Conservation (phyloP, 2,888 invertebrate genomes). For the Xanthorhoe spadicearia region DNA sequence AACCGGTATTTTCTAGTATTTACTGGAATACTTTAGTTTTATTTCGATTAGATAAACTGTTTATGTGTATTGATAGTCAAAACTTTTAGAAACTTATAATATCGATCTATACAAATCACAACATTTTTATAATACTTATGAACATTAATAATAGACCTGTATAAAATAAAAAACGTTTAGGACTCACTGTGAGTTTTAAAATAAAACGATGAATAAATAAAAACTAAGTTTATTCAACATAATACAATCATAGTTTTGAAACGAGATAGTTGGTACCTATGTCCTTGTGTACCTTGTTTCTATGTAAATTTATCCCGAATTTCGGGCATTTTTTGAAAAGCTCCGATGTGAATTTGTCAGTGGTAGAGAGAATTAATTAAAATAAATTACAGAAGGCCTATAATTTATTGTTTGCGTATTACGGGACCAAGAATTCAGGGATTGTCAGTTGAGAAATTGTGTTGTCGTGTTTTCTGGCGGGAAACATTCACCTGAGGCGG, state of each 20-base stretch:
- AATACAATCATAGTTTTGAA: too few species aligned
- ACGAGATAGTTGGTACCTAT: too few species aligned
- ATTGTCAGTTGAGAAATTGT: constrained; percentile 31
- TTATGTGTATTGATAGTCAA: too few species aligned
- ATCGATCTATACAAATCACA: too few species aligned
- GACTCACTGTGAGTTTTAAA: too few species aligned
- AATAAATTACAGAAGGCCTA: constrained; percentile 37
- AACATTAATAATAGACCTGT: too few species aligned
- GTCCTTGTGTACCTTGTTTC: constrained; percentile 11
- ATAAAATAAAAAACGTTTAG: too few species aligned
- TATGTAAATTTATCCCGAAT: constrained; percentile 9
- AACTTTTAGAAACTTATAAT: too few species aligned
- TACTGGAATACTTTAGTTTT: background rate
- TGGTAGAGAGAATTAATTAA: constrained; percentile 42
- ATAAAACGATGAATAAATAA: too few species aligned
- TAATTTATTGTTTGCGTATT: constrained; percentile 38
- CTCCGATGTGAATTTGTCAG: constrained; percentile 41
- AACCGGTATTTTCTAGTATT: constrained; percentile 7
- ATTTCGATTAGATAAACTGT: too few species aligned
- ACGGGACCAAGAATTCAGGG: constrained; percentile 29
- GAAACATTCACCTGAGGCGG: constrained; percentile 21
- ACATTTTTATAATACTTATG: too few species aligned
- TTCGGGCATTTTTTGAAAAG: constrained; percentile 39
- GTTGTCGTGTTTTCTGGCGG: constrained; percentile 22
- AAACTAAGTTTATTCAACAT: too few species aligned